Evolutionary conservation across 1,140 invertebrate species (phyloP).

Genomic region (Idris sp.): DNA sequence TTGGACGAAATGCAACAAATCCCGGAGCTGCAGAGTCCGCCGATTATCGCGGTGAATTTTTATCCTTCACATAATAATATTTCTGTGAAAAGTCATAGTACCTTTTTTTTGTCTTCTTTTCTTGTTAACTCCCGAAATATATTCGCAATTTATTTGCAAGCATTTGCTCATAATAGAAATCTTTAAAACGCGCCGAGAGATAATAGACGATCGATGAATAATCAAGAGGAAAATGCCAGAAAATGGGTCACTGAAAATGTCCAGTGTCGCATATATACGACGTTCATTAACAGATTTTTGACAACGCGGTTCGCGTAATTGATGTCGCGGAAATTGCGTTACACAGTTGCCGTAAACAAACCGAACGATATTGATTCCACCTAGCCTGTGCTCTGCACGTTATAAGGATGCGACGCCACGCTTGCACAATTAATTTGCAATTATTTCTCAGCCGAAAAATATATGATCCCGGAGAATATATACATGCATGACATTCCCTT

Average conservation of each 20-base stretch:
- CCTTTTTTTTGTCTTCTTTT: too few species aligned
- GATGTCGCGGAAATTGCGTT: slow-evolving; percentile 40
- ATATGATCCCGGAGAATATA: slow-evolving; percentile 1
- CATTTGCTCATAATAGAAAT: slow-evolving; percentile 36
- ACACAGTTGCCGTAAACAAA: slow-evolving; percentile 38
- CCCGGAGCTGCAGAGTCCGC: slow-evolving; percentile 4
- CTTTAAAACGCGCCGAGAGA: slow-evolving; percentile 31
- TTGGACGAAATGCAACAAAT: slow-evolving; percentile 28
- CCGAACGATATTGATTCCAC: slow-evolving; percentile 32
- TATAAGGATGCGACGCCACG: slow-evolving; percentile 28
- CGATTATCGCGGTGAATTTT: slow-evolving; percentile 37
- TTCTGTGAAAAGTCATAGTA: slow-evolving; percentile 18
- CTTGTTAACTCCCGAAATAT: too few species aligned
- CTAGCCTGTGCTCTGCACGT: too few species aligned
- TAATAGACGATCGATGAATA: slow-evolving; percentile 54
- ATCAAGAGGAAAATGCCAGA: slow-evolving; percentile 24
- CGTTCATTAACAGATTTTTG: slow-evolving; percentile 56
- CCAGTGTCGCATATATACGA: slow-evolving; percentile 30
- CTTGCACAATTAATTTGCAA: slow-evolving; percentile 41
- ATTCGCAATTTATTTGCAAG: slow-evolving; percentile 40
- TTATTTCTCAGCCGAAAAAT: slow-evolving; percentile 29
- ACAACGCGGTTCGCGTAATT: slow-evolving; percentile 34
- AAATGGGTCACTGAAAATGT: slow-evolving; percentile 50
- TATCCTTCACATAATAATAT: slow-evolving; percentile 41
- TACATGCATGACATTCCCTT: too few species aligned